phyloP scores from a whole-genome alignment of 1,140 invertebrate genomes.

The Tetraneura akinire region DNA sequence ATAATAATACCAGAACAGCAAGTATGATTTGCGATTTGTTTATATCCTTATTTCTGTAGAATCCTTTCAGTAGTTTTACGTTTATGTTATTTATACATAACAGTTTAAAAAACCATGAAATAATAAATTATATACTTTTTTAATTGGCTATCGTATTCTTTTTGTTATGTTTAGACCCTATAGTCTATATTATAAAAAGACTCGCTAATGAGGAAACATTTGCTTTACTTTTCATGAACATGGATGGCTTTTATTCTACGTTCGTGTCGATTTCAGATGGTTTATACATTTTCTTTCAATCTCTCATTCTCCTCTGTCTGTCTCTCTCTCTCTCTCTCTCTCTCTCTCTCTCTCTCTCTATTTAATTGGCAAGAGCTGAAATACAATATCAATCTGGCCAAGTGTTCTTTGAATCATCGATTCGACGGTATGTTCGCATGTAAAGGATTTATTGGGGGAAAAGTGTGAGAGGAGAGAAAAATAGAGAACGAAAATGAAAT shows the following conservation, averaged over 20 bases:
- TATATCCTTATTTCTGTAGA: neutral
- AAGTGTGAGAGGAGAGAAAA: too few relatives aligned
- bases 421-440: neutral
- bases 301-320: too few relatives aligned
- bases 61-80: neutral
- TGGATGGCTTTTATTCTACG: neutral
- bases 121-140: slow-evolving; percentile 27
- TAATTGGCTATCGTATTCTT: slow-evolving; percentile 10
- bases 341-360: neutral
- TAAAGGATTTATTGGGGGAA: slow-evolving; percentile 7
- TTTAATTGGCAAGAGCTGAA: slow-evolving; percentile 15
- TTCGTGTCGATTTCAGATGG: neutral
- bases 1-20: neutral
- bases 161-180: too few relatives aligned
- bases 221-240: neutral
- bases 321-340: neutral
- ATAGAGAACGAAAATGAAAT: too few relatives aligned
- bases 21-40: neutral
- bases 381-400: slow-evolving; percentile 12
- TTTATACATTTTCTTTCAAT: neutral
- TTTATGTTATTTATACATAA: slow-evolving; percentile 15
- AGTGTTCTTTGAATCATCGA: slow-evolving; percentile 13
- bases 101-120: neutral
- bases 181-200: neutral
- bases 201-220: neutral